Conservation (phyloP, 2,113 vertebrate genomes). For the Oreochromis aureus region DNA sequence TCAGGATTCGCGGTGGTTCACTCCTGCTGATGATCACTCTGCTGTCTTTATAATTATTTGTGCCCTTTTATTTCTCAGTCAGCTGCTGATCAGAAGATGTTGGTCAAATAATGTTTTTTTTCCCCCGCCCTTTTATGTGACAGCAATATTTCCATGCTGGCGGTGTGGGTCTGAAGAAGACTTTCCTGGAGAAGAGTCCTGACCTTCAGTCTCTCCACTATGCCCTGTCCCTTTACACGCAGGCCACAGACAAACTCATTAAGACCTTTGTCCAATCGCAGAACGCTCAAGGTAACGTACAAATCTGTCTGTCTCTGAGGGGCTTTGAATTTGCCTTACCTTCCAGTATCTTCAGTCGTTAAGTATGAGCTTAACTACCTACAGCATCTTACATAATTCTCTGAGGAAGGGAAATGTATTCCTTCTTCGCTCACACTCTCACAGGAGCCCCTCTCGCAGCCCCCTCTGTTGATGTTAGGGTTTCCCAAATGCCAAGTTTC, state of each 20-base stretch:
- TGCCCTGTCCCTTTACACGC: conserved; percentile 94
- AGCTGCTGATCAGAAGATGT: background rate
- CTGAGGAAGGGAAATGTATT: background rate
- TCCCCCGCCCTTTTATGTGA: background rate
- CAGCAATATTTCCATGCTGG: conserved; percentile 99
- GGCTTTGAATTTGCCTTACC: background rate
- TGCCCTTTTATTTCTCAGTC: background rate
- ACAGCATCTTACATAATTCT: background rate
- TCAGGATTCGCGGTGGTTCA: background rate
- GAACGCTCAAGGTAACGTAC: conserved; percentile 82
- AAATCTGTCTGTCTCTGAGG: background rate
- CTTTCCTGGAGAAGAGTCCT: conserved; percentile 96
- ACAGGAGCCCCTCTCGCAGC: background rate
- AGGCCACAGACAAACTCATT: conserved; percentile 96
- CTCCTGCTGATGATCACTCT: background rate
- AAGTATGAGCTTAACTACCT: background rate
- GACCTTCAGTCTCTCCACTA: conserved; percentile 94
- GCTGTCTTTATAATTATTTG: background rate
- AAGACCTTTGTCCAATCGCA: conserved; percentile 97
- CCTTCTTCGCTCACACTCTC: background rate
- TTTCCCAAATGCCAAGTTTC: background rate
- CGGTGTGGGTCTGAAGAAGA: conserved; percentile 95
- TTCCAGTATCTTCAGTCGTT: background rate
- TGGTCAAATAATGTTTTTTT: background rate
- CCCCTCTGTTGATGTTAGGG: background rate